These are phyloP conservation scores for Ianthella basta DNA, from an alignment of 37 sponge, comb jelly and placozoan genomes.

Conservation along the genomic window DNA sequence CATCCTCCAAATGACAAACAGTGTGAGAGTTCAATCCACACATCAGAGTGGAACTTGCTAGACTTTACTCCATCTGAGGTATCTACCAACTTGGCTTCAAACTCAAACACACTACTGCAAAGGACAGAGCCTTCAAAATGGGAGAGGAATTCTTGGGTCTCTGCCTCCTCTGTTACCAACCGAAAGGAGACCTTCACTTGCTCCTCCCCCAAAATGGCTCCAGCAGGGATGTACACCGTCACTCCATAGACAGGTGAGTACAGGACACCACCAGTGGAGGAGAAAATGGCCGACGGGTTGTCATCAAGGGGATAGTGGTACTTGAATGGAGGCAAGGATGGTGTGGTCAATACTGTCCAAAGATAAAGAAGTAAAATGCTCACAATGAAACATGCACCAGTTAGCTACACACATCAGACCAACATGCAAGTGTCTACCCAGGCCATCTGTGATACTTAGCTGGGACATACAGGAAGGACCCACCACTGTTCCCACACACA, in stretches of 20 bases:
- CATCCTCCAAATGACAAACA: neutral
- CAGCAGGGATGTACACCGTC: slow-evolving; percentile 13
- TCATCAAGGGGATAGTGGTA: neutral
- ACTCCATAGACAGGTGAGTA: slow-evolving; percentile 24
- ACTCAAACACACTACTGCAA: neutral
- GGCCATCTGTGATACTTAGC: too few relatives aligned
- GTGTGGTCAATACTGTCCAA: too few relatives aligned
- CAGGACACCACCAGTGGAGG: slow-evolving; percentile 12
- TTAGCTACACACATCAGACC: too few relatives aligned
- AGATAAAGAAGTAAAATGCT: too few relatives aligned
- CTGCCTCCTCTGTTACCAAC: neutral
- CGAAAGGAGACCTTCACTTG: neutral
- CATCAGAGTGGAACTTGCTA: neutral
- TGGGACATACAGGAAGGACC: too few relatives aligned
- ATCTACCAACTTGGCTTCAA: neutral
- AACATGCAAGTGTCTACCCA: too few relatives aligned
- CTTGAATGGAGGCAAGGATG: too few relatives aligned
- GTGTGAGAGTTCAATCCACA: slow-evolving; percentile 5
- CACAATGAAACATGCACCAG: too few relatives aligned
- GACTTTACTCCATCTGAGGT: neutral
- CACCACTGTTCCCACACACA: too few relatives aligned
- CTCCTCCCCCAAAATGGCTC: slow-evolving; percentile 13
- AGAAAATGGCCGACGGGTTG: slow-evolving; percentile 1
- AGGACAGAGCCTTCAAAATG: neutral
- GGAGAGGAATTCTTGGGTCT: neutral